Evolutionary conservation across 2,113 vertebrate genomes (phyloP).

Genomic region (Tetrao urogallus): DNA sequence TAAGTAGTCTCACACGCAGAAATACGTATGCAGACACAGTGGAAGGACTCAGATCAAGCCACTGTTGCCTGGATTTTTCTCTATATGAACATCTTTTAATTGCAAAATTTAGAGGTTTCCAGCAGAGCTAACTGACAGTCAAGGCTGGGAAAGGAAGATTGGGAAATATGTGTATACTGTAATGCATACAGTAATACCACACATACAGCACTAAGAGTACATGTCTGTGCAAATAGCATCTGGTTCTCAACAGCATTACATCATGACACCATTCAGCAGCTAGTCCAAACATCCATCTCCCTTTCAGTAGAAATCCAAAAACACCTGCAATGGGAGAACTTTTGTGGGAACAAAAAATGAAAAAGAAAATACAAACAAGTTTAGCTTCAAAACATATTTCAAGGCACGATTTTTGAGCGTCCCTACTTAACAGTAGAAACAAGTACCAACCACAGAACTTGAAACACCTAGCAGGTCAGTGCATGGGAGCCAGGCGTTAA

Average conservation of each 20-base stretch:
- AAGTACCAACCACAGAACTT: too few relatives aligned
- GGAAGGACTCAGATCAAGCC: not conserved
- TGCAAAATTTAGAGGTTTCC: not conserved
- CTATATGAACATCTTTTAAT: not conserved
- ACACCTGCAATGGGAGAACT: not conserved
- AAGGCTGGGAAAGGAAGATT: not conserved
- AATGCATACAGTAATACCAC: not conserved
- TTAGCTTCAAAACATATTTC: too few relatives aligned
- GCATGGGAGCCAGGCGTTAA: too few relatives aligned
- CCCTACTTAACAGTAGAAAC: too few relatives aligned
- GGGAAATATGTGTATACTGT: not conserved
- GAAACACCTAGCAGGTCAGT: too few relatives aligned
- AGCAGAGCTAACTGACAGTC: not conserved
- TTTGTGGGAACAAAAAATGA: not conserved
- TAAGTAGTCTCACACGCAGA: not conserved
- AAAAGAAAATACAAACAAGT: not conserved
- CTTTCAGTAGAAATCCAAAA: constrained; percentile 27
- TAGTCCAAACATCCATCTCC: not conserved
- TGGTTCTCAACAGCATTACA: constrained; percentile 14
- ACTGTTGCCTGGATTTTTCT: not conserved
- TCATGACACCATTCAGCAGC: not conserved
- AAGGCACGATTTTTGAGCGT: too few relatives aligned
- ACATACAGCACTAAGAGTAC: not conserved
- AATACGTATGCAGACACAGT: not conserved
- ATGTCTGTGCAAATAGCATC: not conserved